Evolutionary conservation across 2,113 vertebrate genomes (phyloP).

Genomic region (Cisticola juncidis): DNA sequence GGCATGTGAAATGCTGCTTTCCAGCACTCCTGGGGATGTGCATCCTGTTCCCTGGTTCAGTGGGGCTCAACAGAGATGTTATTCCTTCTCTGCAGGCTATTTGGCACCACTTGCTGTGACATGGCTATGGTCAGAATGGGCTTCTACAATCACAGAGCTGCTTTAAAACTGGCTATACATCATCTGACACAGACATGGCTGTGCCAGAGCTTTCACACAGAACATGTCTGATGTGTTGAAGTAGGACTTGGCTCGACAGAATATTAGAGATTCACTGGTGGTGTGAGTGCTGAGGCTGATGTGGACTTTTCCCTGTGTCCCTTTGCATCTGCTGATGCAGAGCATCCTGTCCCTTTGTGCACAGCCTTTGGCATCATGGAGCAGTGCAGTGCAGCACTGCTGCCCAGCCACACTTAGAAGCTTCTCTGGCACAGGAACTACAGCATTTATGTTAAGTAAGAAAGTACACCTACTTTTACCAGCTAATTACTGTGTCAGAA

Average conservation of each 20-base stretch:
- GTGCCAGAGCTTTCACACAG: not conserved
- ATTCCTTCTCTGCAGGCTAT: not conserved
- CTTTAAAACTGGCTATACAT: not conserved
- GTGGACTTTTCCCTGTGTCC: no score
- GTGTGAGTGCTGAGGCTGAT: not conserved
- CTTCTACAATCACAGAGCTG: not conserved
- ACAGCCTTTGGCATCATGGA: not conserved
- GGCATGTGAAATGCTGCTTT: not conserved
- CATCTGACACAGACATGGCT: not conserved
- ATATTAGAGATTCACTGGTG: not conserved
- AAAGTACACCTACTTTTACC: not conserved
- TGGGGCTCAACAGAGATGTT: not conserved
- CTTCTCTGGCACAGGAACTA: not conserved
- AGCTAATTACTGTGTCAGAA: not conserved
- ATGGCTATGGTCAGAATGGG: not conserved
- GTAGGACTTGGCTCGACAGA: not conserved
- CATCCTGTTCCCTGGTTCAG: not conserved
- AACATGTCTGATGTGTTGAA: not conserved
- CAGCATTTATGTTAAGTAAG: not conserved
- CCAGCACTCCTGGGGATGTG: not conserved
- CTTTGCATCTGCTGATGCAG: not conserved
- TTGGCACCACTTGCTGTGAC: not conserved
- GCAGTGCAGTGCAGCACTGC: fast-evolving
- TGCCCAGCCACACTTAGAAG: not conserved
- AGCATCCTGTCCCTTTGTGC: not conserved